Evolutionary conservation across 1,140 invertebrate genomes (phyloP), one percentile per base, ranked within the genome.

Genomic region (Drosophila neocordata): DNA sequence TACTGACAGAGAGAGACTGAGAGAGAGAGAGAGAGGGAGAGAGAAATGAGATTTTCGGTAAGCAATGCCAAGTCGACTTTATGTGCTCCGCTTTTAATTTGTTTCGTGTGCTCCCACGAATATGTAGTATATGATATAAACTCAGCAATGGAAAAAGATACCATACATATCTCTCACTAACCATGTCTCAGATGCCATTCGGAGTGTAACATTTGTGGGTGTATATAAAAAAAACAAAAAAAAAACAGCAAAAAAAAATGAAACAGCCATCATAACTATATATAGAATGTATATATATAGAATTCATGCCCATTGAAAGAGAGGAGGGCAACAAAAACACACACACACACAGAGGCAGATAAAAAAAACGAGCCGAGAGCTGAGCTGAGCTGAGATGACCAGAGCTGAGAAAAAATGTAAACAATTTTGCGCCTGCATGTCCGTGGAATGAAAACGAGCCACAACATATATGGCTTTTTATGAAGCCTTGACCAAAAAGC

Each of bases 391-490:
- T 15, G 41, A 48, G n/a, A n/a, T n/a, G n/a, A n/a, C n/a, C n/a
- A n/a, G 56, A 44, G 73, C 60, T 73, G 62, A 66, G 52, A 44
- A 87, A 81, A 88, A 89, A 88, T 88, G 84, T 88, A 79, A 88
- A 88, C 83, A 88, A 74, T 82, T 87, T 88, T 69, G 67, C 70
- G 70, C 61, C 65, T 38, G 44, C 59, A 41, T 62, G 64, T 56
- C 53, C 53, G 13, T 34, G 53, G 13, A 34, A 56, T 56, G 13
- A 56, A 56, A 56, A 34, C 24, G 52, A 55, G 24, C 52, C 20
- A n/a, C 18, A 69, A 65, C 61, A 77, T 85, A 64, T 77, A 73
- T 68, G 82, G 73, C 65, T 78, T 85, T 81, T 87, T 87, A 83
- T 89, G 76, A 69, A 74, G 83, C 65, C 71, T 79, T 77, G 66